Conservation (phyloP, 2,888 invertebrate species). For the Lycia hirtaria region DNA sequence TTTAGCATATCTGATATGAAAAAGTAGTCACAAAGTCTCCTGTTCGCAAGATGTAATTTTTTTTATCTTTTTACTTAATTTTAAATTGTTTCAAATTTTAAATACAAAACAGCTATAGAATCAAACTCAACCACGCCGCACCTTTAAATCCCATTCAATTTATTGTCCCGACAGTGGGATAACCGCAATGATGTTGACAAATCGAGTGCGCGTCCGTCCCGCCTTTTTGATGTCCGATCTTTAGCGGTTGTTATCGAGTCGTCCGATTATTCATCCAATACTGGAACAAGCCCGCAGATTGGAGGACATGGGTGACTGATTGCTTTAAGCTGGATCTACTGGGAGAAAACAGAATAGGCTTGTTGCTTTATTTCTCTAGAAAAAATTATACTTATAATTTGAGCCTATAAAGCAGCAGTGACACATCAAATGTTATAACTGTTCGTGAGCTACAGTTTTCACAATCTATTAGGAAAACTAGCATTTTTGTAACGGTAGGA, state of each 20-base stretch:
- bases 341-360: neutral
- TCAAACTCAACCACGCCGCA: conserved; percentile 22
- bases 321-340: conserved; percentile 2
- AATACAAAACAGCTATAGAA: neutral
- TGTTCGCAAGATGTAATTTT: no score
- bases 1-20: no score
- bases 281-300: conserved; percentile 32
- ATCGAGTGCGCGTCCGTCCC: conserved; percentile 67
- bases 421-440: no score
- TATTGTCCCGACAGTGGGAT: conserved; percentile 65
- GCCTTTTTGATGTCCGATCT: conserved; percentile 81
- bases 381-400: no score
- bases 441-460: no score
- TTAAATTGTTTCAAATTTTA: neutral
- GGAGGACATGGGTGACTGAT: conserved; percentile 30
- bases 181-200: conserved; percentile 81
- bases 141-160: conserved; percentile 65
- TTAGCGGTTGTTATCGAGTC: conserved; percentile 61
- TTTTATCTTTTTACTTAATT: no score
- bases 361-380: no score
- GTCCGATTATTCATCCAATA: conserved; percentile 68
- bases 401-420: no score
- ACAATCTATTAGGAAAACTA: no score
- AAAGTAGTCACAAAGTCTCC: no score
- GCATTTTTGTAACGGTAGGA: no score